Base-by-base conservation (phyloP, 1,140 invertebrate species). In the Pseudomyrmex flavicornis region DNA sequence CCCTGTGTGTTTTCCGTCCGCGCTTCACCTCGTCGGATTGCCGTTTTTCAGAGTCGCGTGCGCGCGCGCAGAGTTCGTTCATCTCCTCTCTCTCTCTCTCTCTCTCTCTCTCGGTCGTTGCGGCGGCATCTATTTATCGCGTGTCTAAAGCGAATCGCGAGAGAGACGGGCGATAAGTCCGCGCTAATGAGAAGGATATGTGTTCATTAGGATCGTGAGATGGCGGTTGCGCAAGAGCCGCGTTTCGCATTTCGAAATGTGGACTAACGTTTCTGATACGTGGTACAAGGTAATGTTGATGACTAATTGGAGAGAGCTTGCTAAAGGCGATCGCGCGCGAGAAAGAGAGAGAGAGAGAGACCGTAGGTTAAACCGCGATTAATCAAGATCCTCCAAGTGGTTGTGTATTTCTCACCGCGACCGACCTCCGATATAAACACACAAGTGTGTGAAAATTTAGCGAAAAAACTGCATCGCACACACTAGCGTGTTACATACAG, bases 1-100 rank as follows among this genome's bases (percentile, higher is more conserved):
- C 77, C 73, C 76, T 86, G 69, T 82, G 52, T 48, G 61, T 56
- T 88, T 85, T 61, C 74, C 65, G 61, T 85, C 46, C 10, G 15
- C 68, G 52, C 76, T 22, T 26, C 66, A n/a, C 13, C 70, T 44
- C 35, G 58, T 54, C 48, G 26, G 52, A 48, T 35, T 65, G 13
- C 17, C 17, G 69, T 70, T 74, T 82, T 48, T 72, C 44, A 74
- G 52, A n/a, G 7, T 46, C 44, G 12, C 69, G 20, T 1, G 20
- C 26, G 20, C 56, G 54, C 74, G n/a, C 35, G 5, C 35, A 35
- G 35, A 35, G 35, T 72, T 54, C 52, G 44, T 50, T 26, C 10
- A 58, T 72, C 77, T 35, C 26, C 35, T 35, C 35, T 35, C 35
- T 35, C 35, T 17, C 17, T 17, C 0, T 17, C 17, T 35, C 35